phyloP scores from a whole-genome alignment of 2,113 vertebrate species.

The Bungarus multicinctus region DNA sequence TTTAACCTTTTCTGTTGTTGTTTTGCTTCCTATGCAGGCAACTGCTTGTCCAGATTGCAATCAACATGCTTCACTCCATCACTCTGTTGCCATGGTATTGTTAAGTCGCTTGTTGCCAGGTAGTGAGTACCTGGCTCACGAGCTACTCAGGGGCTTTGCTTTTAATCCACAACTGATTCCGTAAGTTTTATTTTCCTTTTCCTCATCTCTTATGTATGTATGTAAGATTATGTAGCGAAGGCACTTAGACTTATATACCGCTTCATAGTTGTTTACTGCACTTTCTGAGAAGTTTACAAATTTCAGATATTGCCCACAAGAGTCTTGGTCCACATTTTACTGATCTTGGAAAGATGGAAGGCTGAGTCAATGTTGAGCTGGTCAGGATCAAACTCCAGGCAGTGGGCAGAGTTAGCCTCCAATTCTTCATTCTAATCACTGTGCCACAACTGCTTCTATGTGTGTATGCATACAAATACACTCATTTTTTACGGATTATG shows the following conservation, averaged over 20 bases:
- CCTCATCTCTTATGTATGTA: not conserved
- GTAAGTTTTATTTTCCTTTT: constrained; percentile 73
- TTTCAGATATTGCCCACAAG: not conserved
- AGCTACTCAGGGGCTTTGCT: constrained; percentile 79
- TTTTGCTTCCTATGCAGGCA: constrained; percentile 72
- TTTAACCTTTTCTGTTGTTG: constrained; percentile 12
- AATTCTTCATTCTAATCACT: not conserved
- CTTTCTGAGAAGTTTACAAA: not conserved
- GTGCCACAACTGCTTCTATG: fast-evolving
- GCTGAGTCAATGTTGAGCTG: not conserved
- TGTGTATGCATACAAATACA: not conserved
- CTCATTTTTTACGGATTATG: not conserved
- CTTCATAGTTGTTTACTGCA: not conserved
- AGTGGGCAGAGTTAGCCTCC: not conserved
- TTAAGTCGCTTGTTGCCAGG: constrained; percentile 87
- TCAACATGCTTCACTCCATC: constrained; percentile 76
- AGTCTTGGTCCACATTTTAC: not conserved
- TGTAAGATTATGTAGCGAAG: not conserved
- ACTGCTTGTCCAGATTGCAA: constrained; percentile 63
- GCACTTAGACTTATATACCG: not conserved
- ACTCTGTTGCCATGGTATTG: constrained; percentile 81
- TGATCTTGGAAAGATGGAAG: not conserved
- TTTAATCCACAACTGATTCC: constrained; percentile 88
- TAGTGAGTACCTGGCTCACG: constrained; percentile 83
- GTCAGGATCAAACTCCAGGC: not conserved